These are phyloP conservation scores for Orgyia antiqua DNA, from an alignment of 2,888 invertebrate genomes.

Conservation along the genomic window DNA sequence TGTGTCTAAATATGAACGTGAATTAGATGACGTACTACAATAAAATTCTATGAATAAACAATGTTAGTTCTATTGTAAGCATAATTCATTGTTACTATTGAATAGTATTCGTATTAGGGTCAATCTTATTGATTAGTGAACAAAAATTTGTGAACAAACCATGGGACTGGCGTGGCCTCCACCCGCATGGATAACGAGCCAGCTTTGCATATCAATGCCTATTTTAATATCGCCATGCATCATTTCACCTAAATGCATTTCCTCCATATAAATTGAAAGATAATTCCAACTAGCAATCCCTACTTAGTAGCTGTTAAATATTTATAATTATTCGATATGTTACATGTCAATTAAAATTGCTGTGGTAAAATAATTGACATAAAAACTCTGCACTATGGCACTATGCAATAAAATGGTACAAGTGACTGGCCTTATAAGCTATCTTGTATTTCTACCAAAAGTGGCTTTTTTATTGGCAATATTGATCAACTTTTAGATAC, in stretches of 20 bases:
- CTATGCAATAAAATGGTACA: too few species aligned
- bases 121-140: slow-evolving; percentile 66
- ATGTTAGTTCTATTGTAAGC: slow-evolving; percentile 45
- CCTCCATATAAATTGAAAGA: slow-evolving; percentile 48
- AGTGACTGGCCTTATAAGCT: slow-evolving; percentile 40
- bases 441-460: too few species aligned
- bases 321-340: slow-evolving; percentile 54
- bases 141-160: slow-evolving; percentile 61
- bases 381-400: too few species aligned
- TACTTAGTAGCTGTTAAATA: slow-evolving; percentile 40
- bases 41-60: slow-evolving; percentile 33
- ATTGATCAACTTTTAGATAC: too few species aligned
- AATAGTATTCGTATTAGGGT: slow-evolving; percentile 64
- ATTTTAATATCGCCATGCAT: slow-evolving; percentile 74
- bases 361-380: slow-evolving; percentile 60
- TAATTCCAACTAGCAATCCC: slow-evolving; percentile 26
- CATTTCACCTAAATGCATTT: slow-evolving; percentile 73
- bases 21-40: slow-evolving; percentile 10
- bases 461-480: too few species aligned
- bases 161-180: slow-evolving; percentile 52
- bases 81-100: slow-evolving; percentile 46
- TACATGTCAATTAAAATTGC: slow-evolving; percentile 63
- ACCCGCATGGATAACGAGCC: slow-evolving; percentile 57
- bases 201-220: slow-evolving; percentile 73
- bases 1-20: slow-evolving; percentile 18